Evolutionary conservation across 2,888 invertebrate genomes (phyloP), one percentile per base, ranked within the genome.

Genomic region (Erebia aethiops): DNA sequence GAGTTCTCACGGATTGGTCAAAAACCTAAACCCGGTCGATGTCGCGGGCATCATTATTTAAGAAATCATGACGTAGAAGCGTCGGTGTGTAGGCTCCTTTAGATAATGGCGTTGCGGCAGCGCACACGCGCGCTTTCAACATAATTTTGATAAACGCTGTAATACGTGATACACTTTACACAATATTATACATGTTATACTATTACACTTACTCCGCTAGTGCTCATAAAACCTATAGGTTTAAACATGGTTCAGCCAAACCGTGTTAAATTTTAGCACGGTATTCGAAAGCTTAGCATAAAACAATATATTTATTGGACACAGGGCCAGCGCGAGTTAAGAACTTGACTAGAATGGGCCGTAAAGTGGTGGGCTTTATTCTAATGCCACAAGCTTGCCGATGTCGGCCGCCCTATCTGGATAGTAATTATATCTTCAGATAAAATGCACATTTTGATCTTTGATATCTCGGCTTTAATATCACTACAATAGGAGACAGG

Each of bases 301-400:
- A 80, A 81, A 77, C 80, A 81, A 81, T 77, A 75, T 82, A 81
- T 86, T 83, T 82, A 84, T 81, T 77, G 80, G 58, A 69, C 72
- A 68, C 76, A 67, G 51, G 62, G 69, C 73, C 76, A 67, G 52
- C 63, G 69, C 73, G 75, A 81, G 80, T 81, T 82, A 81, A 81
- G 77, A 77, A 78, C 78, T 73, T 75, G 67, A 65, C 70, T 78
- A 81, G 78, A 82, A 81, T 77, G 70, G 76, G 71, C 79, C 81
- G 80, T 87, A 84, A 86, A 81, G 71, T 79, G 76, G 78, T 78
- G 68, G 77, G 81, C 77, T 86, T 87, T 85, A 87, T 82, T 80
- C 82, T 81, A 84, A 82, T 77, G 80, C 76, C 74, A 71, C 69
- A 71, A 62, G 68, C 73, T 63, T 71, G 76, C 35, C 66, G 73